Evolutionary conservation across 2,113 vertebrate species (phyloP).

Genomic region (Sinosuthora webbiana): DNA sequence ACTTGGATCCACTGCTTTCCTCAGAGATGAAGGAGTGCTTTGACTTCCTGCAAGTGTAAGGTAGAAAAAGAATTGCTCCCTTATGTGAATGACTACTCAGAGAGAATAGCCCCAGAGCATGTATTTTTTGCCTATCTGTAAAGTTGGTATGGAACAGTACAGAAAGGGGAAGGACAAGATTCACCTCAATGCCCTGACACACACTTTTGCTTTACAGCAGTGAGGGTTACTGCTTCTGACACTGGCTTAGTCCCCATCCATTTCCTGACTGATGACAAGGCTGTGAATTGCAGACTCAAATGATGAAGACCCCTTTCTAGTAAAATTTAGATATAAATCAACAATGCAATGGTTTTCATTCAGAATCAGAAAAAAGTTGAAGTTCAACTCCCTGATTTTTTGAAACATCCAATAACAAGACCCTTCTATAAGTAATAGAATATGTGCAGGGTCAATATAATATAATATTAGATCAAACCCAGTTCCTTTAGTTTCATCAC

Average conservation of each 20-base stretch:
- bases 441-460: fast-evolving
- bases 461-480: not conserved
- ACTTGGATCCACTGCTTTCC: not conserved
- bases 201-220: not conserved
- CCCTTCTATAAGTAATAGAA: not conserved
- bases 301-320: not conserved
- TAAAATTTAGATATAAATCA: not conserved
- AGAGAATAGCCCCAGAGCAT: not conserved
- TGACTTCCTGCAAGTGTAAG: not conserved
- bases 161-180: not conserved
- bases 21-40: not conserved
- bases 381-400: not conserved
- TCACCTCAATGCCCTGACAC: not conserved
- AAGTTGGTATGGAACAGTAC: not conserved
- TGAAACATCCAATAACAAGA: not conserved
- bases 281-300: not conserved
- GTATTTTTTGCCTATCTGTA: not conserved
- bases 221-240: not conserved
- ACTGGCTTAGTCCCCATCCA: not conserved
- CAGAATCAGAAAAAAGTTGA: not conserved
- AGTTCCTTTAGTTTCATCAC: not conserved
- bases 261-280: not conserved
- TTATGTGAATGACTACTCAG: not conserved
- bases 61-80: not conserved
- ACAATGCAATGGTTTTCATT: not conserved